Evolutionary conservation across 2,888 invertebrate genomes (phyloP).

Genomic region (Limnephilus rhombicus): DNA sequence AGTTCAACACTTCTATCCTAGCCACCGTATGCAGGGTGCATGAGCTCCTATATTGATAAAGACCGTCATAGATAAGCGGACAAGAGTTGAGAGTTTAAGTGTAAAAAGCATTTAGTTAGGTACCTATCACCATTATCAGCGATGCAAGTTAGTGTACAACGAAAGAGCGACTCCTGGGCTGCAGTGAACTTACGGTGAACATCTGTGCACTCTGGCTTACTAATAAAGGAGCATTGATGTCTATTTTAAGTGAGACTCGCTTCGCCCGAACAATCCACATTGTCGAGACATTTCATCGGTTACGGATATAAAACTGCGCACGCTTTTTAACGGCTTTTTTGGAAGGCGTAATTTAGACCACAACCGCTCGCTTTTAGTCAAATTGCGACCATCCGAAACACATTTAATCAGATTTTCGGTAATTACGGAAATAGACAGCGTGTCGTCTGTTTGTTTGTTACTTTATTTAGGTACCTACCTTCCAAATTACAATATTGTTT

Average conservation of each 20-base stretch:
- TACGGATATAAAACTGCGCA: not conserved
- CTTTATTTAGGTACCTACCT: not conserved
- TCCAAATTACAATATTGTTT: not conserved
- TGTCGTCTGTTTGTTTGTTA: not conserved
- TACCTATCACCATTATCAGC: constrained; percentile 7
- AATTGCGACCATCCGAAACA: not conserved
- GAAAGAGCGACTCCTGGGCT: not conserved
- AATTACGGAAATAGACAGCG: constrained; percentile 1
- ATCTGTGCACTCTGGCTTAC: constrained; percentile 35
- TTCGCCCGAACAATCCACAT: constrained; percentile 20
- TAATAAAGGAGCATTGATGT: constrained; percentile 28
- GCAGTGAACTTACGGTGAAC: constrained; percentile 4
- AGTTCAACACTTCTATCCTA: not conserved
- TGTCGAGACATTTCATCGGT: constrained; percentile 24
- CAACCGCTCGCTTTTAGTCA: not conserved
- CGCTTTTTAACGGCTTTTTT: constrained; percentile 13
- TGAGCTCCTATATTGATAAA: not conserved
- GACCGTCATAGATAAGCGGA: constrained; percentile 22
- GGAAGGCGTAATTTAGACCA: not conserved
- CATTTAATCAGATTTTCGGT: not conserved
- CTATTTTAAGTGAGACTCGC: constrained; percentile 43
- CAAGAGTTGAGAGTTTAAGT: constrained; percentile 23
- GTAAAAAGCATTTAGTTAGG: not conserved
- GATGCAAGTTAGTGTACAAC: not conserved
- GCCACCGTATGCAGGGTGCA: not conserved